phyloP scores from a whole-genome alignment of 2,888 invertebrate species.

The Rotaria sp. region DNA sequence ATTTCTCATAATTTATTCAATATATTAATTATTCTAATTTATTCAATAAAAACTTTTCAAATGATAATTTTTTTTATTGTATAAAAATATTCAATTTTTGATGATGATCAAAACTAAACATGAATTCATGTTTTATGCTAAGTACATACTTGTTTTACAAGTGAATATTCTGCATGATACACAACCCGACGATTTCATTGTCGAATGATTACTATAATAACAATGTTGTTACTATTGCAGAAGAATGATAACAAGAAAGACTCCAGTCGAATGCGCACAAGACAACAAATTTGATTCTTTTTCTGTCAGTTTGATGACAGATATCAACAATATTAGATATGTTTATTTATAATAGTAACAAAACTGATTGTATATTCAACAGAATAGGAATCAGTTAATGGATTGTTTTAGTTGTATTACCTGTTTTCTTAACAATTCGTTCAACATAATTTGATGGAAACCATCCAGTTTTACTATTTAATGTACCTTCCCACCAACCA shows the following conservation, averaged over 20 bases:
- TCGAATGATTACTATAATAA: not conserved
- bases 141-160: not conserved
- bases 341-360: not conserved
- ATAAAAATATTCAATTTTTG: too few relatives aligned
- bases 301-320: constrained; percentile 65
- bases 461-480: constrained; percentile 90
- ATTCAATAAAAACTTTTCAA: too few relatives aligned
- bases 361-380: not conserved
- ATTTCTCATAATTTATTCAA: too few relatives aligned
- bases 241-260: constrained; percentile 55
- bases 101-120: too few relatives aligned
- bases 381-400: not conserved
- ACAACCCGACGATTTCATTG: not conserved
- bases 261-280: not conserved
- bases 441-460: constrained; percentile 95
- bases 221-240: constrained; percentile 58
- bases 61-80: too few relatives aligned
- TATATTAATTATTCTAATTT: too few relatives aligned
- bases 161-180: not conserved
- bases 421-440: constrained; percentile 59
- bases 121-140: too few relatives aligned
- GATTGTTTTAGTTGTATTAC: not conserved
- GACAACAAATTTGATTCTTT: constrained; percentile 63
- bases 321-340: not conserved
- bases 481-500: constrained; percentile 98